Conservation (phyloP, 2,797 vertebrate genomes). For the Adrianichthys oophorus region DNA sequence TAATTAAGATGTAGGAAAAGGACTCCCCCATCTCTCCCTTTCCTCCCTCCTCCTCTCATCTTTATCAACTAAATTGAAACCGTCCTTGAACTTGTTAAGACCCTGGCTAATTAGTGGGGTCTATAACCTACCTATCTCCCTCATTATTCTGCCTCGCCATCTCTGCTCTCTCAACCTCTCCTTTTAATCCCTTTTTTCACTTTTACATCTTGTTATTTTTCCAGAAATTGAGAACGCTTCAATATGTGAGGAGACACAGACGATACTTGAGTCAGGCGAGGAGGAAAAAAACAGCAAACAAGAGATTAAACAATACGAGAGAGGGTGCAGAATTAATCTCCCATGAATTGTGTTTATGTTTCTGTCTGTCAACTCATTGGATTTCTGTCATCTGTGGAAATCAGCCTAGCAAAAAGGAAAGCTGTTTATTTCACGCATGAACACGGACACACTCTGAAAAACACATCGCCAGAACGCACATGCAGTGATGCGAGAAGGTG, state of each 20-base stretch:
- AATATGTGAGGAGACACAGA: background rate
- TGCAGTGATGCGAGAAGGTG: too few relatives aligned
- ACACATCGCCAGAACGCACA: background rate
- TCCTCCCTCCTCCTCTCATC: constrained; percentile 61
- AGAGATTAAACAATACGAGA: constrained; percentile 14
- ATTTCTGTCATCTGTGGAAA: constrained; percentile 58
- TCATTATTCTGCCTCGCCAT: constrained; percentile 62
- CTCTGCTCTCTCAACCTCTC: constrained; percentile 39
- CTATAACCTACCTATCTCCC: constrained; percentile 62
- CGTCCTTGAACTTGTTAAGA: constrained; percentile 77
- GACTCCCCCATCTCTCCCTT: constrained; percentile 43
- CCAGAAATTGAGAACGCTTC: background rate
- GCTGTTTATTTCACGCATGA: constrained; percentile 1
- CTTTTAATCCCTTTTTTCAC: constrained; percentile 14
- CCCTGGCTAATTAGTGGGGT: constrained; percentile 67
- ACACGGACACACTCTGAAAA: constrained; percentile 12
- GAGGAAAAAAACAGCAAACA: constrained; percentile 2
- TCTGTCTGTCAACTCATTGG: constrained; percentile 71
- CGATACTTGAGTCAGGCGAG: background rate
- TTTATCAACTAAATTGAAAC: constrained; percentile 76
- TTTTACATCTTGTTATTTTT: constrained; percentile 26
- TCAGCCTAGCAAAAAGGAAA: constrained; percentile 46
- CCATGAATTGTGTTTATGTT: constrained; percentile 81
- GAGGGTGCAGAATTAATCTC: constrained; percentile 67
- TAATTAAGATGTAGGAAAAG: constrained; percentile 73